These are phyloP conservation scores for Podabrus alpinus DNA, from an alignment of 2,888 invertebrate species.

Conservation along the genomic window DNA sequence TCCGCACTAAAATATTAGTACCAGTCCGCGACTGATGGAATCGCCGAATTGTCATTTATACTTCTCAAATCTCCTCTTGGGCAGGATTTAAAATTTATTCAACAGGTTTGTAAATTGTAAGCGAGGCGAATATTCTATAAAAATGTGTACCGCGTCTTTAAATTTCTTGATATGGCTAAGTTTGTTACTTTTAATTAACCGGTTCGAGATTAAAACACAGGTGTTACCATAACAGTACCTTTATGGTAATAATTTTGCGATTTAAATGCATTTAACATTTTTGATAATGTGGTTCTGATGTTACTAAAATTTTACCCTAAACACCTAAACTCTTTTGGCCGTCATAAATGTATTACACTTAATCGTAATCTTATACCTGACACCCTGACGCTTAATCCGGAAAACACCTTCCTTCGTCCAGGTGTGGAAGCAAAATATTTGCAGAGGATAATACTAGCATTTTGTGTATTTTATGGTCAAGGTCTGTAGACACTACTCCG, in stretches of 20 bases:
- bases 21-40: neutral
- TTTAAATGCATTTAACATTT: neutral
- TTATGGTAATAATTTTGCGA: neutral
- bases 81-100: neutral
- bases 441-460: neutral
- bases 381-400: neutral
- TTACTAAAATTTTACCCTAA: neutral
- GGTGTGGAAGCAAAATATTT: neutral
- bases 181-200: neutral
- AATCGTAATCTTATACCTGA: neutral
- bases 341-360: no score
- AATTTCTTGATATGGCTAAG: neutral
- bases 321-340: no score
- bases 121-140: neutral
- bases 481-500: no score
- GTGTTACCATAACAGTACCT: neutral
- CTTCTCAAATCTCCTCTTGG: neutral
- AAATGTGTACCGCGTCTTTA: neutral
- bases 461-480: neutral
- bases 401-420: neutral
- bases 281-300: neutral
- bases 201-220: neutral
- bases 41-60: neutral
- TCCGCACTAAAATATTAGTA: neutral
- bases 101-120: neutral